phyloP scores from a whole-genome alignment of 2,797 vertebrate genomes.

The Lithobates sylvaticus region DNA sequence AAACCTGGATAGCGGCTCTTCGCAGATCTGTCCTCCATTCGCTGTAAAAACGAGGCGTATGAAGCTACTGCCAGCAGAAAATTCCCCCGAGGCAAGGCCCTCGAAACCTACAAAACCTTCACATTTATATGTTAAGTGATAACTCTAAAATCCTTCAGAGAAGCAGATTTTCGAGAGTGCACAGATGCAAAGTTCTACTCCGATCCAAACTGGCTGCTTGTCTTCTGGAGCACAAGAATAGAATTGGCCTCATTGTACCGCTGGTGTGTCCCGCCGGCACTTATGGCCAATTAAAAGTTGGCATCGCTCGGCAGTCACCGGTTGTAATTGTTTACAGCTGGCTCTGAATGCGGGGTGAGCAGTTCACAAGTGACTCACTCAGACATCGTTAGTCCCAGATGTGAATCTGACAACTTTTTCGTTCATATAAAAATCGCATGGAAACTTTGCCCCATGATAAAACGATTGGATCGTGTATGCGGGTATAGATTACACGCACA shows the following conservation, averaged over 20 bases:
- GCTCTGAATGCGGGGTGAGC: constrained; percentile 42
- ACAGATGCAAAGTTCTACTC: constrained; percentile 48
- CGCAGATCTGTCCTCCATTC: not conserved
- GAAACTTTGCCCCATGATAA: not conserved
- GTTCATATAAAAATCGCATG: not conserved
- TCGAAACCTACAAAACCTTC: constrained; percentile 15
- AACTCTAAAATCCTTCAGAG: constrained; percentile 9
- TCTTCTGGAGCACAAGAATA: constrained; percentile 26
- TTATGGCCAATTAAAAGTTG: constrained; percentile 51
- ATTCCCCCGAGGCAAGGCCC: constrained; percentile 18
- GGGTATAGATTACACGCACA: no score
- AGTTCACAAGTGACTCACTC: constrained; percentile 48
- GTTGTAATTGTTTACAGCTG: constrained; percentile 46
- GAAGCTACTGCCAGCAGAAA: not conserved
- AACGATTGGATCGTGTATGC: not conserved
- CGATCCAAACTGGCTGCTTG: constrained; percentile 40
- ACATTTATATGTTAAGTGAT: constrained; percentile 48
- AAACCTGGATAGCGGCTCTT: not conserved
- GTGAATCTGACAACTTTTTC: not conserved
- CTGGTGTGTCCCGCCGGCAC: constrained; percentile 23
- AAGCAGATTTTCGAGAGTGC: constrained; percentile 24
- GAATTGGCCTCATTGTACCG: constrained; percentile 40
- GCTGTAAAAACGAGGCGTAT: not conserved
- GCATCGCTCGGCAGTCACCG: constrained; percentile 28
- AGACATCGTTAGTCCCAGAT: constrained; percentile 4